Evolutionary conservation across 2,113 vertebrate genomes (phyloP).

Genomic region (Eretmochelys imbricata): DNA sequence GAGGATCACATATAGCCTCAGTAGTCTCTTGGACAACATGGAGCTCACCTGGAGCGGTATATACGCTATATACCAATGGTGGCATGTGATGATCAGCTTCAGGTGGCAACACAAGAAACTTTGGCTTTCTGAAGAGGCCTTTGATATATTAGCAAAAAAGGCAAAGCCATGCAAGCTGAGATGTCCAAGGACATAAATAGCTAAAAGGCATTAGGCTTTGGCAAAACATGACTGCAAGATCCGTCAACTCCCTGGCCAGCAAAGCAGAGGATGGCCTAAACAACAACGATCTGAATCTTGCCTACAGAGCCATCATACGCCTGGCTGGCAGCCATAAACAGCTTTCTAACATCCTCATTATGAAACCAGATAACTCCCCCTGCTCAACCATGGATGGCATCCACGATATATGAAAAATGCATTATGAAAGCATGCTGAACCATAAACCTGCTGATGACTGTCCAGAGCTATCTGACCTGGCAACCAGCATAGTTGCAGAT

Average conservation of each 20-base stretch:
- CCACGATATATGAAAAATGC: not conserved
- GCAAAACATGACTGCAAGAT: not conserved
- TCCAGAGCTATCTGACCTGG: not conserved
- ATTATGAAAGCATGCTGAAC: not conserved
- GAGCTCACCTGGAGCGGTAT: not conserved
- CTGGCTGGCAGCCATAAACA: not conserved
- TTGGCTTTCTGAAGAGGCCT: not conserved
- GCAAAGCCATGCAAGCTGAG: not conserved
- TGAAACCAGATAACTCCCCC: not conserved
- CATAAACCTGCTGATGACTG: not conserved
- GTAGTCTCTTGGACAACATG: not conserved
- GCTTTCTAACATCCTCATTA: not conserved
- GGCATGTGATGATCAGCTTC: not conserved
- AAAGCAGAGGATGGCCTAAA: not conserved
- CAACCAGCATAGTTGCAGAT: not conserved
- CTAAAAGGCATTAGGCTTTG: not conserved
- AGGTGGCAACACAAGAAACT: not conserved
- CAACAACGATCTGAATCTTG: not conserved
- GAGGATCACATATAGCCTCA: not conserved
- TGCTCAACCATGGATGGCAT: not conserved
- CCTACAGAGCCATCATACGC: not conserved
- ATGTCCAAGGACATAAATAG: not conserved
- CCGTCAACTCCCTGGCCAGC: not conserved
- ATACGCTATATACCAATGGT: not conserved
- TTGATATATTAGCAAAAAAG: not conserved